A percentile compares a stretch with the other conserved stretches of the same genome.
phyloP scores from a whole-genome alignment of 2,113 vertebrate species.

The Chrysemys picta region DNA sequence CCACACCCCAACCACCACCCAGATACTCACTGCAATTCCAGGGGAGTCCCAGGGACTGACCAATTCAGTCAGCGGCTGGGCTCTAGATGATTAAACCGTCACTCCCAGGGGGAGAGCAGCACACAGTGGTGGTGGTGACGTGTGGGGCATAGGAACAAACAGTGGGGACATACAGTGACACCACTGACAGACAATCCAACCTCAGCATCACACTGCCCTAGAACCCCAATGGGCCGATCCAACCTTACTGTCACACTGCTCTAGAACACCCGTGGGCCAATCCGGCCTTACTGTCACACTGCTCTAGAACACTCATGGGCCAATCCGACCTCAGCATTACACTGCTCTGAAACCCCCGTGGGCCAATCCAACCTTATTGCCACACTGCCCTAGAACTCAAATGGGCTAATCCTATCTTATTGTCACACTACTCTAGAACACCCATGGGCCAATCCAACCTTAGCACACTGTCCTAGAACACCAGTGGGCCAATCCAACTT shows the following conservation, averaged over 20 bases:
- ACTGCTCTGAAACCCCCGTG: not conserved
- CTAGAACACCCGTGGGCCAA: not conserved
- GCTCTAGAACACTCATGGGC: not conserved
- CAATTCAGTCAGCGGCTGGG: not conserved
- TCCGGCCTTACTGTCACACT: not conserved
- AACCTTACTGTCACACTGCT: too few species aligned
- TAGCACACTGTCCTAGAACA: not conserved
- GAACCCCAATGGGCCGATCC: too few species aligned
- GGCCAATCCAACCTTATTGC: not conserved
- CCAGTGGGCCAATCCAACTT: rapidly evolving
- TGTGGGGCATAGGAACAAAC: not conserved
- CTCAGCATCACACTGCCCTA: not conserved
- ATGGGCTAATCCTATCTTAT: too few species aligned
- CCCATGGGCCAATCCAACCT: not conserved
- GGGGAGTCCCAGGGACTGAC: not conserved
- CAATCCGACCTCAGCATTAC: not conserved
- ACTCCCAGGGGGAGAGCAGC: not conserved
- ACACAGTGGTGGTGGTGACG: not conserved
- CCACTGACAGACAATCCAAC: not conserved
- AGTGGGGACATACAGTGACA: not conserved
- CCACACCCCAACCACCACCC: not conserved
- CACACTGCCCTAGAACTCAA: not conserved
- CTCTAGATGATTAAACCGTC: too few species aligned
- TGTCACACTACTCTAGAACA: not conserved
- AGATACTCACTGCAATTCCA: not conserved